phyloP scores from a whole-genome alignment of 2,797 vertebrate species.

The Caiman crocodilus region DNA sequence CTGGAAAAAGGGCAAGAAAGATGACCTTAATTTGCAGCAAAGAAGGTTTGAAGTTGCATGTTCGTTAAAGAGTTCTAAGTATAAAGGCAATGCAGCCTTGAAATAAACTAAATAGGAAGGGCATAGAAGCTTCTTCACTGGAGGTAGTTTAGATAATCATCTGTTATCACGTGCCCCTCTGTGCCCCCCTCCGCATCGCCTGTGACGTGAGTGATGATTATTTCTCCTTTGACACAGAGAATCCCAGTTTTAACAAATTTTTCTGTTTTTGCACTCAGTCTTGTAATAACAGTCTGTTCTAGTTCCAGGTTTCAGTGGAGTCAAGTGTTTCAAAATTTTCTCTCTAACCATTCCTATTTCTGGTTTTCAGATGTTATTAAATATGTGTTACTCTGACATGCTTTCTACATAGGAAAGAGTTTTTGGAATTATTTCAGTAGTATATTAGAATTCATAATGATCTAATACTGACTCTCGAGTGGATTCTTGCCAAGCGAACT shows the following conservation, averaged over 20 bases:
- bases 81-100: too few relatives aligned
- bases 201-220: neutral
- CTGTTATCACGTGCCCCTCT: too few relatives aligned
- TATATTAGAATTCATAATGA: neutral
- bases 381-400: neutral
- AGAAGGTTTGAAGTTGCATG: too few relatives aligned
- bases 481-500: neutral
- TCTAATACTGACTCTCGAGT: constrained; percentile 9
- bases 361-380: constrained; percentile 32
- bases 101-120: too few relatives aligned
- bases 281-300: neutral
- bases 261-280: constrained; percentile 23
- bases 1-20: too few relatives aligned
- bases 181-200: too few relatives aligned
- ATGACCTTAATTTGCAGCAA: too few relatives aligned
- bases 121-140: too few relatives aligned
- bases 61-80: too few relatives aligned
- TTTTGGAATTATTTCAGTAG: constrained; percentile 12
- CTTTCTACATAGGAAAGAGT: neutral
- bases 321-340: constrained; percentile 8
- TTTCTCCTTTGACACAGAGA: neutral
- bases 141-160: too few relatives aligned
- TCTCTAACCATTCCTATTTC: constrained; percentile 15
- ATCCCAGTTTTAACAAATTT: constrained; percentile 50
- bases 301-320: constrained; percentile 11